Evolutionary conservation across 2,888 invertebrate genomes (phyloP), one percentile per base, ranked within the genome.

Genomic region (Helicoverpa assulta): DNA sequence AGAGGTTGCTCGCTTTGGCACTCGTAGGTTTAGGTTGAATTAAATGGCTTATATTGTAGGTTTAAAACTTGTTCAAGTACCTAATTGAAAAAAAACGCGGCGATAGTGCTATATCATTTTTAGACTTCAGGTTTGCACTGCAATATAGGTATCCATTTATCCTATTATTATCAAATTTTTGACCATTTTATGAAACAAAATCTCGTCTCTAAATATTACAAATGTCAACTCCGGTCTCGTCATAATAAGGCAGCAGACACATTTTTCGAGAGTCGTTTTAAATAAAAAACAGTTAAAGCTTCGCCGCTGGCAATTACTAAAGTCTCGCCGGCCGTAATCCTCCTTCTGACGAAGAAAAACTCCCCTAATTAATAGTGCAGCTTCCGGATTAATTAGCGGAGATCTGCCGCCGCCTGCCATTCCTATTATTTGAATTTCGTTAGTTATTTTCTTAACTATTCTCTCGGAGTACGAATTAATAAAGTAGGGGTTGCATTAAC

Each of bases 341-440:
- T 80, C 84, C 79, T 81, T 74, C 86, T 86, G 90, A 90, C 88
- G 91, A 88, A 90, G 91, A 93, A 94, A 94, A 94, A 92, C 90
- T 91, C 90, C 72, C 84, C 89, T 93, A 93, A 94, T 94, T 93
- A 94, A 94, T 93, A 94, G 92, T 91, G 88, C 90, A 91, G 91
- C 90, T 88, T 86, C 88, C 85, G 89, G 92, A 92, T 93, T 94
- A 91, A 94, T 94, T 94, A 93, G 90, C 86, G 86, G 84, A 83
- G 90, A 89, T 91, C 88, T 89, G 84, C 76, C 80, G 76, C 69
- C 64, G 67, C 47, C 59, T 72, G 82, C 80, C 77, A 69, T 80
- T 85, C 81, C 86, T 85, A 85, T 89, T 89, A 89, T 91, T 89
- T 88, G 83, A 85, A 87, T 87, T 89, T 88, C 80, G 83, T 88